Base-by-base conservation (phyloP, 2,888 invertebrate species). In the Cantharis rufa region DNA sequence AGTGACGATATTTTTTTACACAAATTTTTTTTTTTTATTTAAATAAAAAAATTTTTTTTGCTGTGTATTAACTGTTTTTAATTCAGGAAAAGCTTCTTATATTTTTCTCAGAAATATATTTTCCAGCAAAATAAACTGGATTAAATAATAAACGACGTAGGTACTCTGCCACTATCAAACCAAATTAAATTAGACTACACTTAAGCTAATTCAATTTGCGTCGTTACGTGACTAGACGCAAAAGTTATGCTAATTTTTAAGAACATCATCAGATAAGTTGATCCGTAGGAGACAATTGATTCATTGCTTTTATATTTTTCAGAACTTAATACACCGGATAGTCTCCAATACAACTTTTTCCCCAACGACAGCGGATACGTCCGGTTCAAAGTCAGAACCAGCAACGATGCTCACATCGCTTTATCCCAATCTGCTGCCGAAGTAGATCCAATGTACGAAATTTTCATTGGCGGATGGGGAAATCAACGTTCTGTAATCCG, bases 381-480 rank as follows among this genome's bases (percentile, higher is more conserved):
- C 70, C 93, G 93, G 84, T 96, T 97, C 88, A 93, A 94, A 84
- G 92, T 97, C 3, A 92, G 93, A 80, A 92, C 96, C 0, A 84
- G 92, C 0, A 93, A 96, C 85, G 96, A 97, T 89, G 97, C 96
- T 11, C 97, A 97, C 86, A 85, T 97, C 82, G 95, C 95, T 0
- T 91, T 97, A 11, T 93, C 94, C 11, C 89, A 92, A 76, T 91
- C 91, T 0, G 93, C 95, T 3, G 89, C 90, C 64, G 95, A 94
- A 81, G 88, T 91, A 10, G 92, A 93, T 70, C 96, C 95, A 18
- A 95, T 96, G 90, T 93, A 93, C 86, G 97, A 97, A 91, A 86
- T 97, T 72, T 95, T 96, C 89, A 91, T 97, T 83, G 97, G 97
- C 27, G 96, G 96, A 24, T 97, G 96, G 97, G 91, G 92, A 21